These are phyloP conservation scores for Cephus runcator DNA, from an alignment of 2,888 invertebrate species.

Conservation along the genomic window DNA sequence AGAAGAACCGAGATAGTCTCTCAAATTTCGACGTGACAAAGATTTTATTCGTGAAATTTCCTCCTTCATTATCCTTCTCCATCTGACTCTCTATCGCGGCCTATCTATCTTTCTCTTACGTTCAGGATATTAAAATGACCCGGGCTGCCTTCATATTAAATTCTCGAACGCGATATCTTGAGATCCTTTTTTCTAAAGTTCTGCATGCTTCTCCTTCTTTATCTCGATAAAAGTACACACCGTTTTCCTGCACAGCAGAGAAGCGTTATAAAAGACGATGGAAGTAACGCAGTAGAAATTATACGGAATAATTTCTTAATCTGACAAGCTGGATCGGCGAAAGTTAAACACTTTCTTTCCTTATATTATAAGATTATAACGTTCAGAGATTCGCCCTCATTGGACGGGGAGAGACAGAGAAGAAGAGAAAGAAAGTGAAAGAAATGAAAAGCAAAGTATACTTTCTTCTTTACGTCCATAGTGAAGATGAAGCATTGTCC, in stretches of 20 bases:
- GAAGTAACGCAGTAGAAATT: conserved; percentile 5
- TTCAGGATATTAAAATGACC: conserved; percentile 41
- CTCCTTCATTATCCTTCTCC: conserved; percentile 9
- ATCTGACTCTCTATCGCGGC: conserved; percentile 14
- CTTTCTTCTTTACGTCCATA: too few relatives aligned
- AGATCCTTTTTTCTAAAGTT: conserved; percentile 9
- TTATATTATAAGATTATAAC: conserved; percentile 12
- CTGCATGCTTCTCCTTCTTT: conserved; percentile 9
- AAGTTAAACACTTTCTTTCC: conserved; percentile 25
- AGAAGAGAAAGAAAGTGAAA: too few relatives aligned
- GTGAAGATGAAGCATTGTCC: neutral
- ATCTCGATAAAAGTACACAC: conserved; percentile 1
- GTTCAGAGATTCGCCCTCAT: too few relatives aligned
- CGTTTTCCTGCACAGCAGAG: neutral
- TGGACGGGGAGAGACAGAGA: too few relatives aligned
- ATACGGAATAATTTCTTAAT: conserved; percentile 27
- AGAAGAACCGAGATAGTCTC: conserved; percentile 6
- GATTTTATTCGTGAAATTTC: conserved; percentile 15
- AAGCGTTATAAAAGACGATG: neutral
- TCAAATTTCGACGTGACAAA: neutral
- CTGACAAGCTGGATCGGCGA: conserved; percentile 11
- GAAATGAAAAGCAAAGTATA: too few relatives aligned
- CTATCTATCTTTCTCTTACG: conserved; percentile 13
- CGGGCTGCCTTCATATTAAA: conserved; percentile 31
- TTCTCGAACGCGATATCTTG: conserved; percentile 23